Conservation (phyloP, 2,113 vertebrate species). For the Pongo abelii region DNA sequence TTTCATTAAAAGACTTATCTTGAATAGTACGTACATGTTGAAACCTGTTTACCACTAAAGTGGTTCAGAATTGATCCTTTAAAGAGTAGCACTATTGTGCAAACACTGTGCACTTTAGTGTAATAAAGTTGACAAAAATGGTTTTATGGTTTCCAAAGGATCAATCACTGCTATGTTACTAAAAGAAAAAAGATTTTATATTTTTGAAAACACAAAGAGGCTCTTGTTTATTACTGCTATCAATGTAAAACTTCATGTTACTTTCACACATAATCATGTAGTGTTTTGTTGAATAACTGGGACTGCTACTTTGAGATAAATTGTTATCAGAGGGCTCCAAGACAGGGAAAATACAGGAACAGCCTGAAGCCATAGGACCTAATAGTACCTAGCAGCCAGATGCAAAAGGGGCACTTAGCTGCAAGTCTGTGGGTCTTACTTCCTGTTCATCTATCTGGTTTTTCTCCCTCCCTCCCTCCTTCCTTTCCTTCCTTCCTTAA, state of each 20-base stretch:
- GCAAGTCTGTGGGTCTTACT: not conserved
- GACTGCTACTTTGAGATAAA: not conserved
- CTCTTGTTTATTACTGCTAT: not conserved
- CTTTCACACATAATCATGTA: not conserved
- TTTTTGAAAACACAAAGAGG: not conserved
- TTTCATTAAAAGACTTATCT: not conserved
- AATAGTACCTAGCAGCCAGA: not conserved
- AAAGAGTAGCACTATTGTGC: not conserved
- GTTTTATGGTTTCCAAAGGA: not conserved
- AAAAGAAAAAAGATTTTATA: not conserved
- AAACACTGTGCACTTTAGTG: not conserved
- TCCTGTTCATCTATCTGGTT: not conserved
- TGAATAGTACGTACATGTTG: not conserved
- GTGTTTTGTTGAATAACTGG: not conserved
- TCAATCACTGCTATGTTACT: not conserved
- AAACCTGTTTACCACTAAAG: not conserved
- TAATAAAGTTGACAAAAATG: not conserved
- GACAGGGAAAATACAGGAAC: not conserved
- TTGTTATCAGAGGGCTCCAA: not conserved
- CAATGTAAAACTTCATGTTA: not conserved
- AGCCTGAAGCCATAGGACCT: fast-evolving
- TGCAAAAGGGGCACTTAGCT: not conserved
- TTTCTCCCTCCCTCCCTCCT: not conserved
- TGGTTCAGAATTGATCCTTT: not conserved
- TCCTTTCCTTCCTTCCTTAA: not conserved